Percentiles rank a stretch among this genome's conserved stretches.
Evolutionary conservation across 2,888 invertebrate genomes (phyloP).

Genomic region (Lysandra bellargus): DNA sequence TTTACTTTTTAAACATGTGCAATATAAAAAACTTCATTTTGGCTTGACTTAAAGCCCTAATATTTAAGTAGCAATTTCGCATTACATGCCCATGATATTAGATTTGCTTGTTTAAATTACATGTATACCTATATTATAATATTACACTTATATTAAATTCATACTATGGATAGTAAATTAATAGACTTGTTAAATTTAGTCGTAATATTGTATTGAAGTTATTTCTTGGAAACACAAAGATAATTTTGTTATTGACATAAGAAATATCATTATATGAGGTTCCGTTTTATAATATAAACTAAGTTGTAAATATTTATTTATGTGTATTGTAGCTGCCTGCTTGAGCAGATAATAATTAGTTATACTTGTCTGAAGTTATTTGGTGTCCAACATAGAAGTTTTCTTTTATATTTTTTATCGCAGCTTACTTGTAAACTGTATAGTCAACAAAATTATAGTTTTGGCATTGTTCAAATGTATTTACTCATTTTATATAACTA

Average conservation of each 20-base stretch:
- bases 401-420: not conserved
- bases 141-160: not conserved
- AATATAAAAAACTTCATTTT: not conserved
- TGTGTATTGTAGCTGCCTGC: constrained; percentile 38
- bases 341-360: constrained; percentile 31
- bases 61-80: constrained; percentile 7
- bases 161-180: not conserved
- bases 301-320: constrained; percentile 47
- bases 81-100: not conserved
- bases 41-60: not conserved
- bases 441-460: constrained; percentile 5
- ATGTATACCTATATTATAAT: not conserved
- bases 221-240: not conserved
- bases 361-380: constrained; percentile 12
- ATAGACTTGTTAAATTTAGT: not conserved
- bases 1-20: not conserved
- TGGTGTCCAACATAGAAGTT: constrained; percentile 25
- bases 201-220: not conserved
- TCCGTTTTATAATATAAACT: constrained; percentile 44
- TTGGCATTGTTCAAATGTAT: constrained; percentile 13
- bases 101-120: constrained; percentile 1
- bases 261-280: constrained; percentile 13
- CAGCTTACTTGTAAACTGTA: not conserved
- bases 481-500: not conserved
- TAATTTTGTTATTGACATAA: not conserved